Conservation (phyloP, 2,113 vertebrate species). For the Dipodomys merriami region DNA sequence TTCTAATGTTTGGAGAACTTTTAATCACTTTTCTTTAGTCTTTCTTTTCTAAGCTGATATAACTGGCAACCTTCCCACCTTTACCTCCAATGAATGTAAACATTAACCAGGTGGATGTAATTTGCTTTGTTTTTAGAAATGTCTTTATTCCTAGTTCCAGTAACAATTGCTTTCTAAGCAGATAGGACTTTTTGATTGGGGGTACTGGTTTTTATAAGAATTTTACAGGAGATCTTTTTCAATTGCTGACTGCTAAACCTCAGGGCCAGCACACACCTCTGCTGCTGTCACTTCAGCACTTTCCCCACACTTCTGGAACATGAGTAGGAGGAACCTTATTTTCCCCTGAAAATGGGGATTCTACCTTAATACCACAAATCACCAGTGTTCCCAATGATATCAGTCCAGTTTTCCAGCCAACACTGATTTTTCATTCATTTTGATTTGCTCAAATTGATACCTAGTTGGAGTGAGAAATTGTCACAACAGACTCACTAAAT, state of each 20-base stretch:
- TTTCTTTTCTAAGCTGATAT: conserved; percentile 51
- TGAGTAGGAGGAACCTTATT: neutral
- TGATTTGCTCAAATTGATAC: conserved; percentile 63
- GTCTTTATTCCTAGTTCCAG: conserved; percentile 60
- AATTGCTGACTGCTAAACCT: neutral
- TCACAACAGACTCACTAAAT: conserved; percentile 54
- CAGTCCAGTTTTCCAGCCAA: conserved; percentile 41
- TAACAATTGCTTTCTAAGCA: conserved; percentile 46
- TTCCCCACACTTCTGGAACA: neutral
- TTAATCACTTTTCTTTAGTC: conserved; percentile 29
- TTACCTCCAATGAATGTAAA: conserved; percentile 25
- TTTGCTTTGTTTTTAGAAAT: conserved; percentile 67
- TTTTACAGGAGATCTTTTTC: conserved; percentile 29
- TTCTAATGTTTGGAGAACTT: neutral
- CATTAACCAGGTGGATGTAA: conserved; percentile 42
- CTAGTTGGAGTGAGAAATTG: conserved; percentile 55
- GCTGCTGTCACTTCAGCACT: neutral
- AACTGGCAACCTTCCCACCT: conserved; percentile 3
- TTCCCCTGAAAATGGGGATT: conserved; percentile 30
- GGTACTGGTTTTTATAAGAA: conserved; percentile 34
- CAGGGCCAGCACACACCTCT: neutral
- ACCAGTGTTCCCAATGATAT: conserved; percentile 2
- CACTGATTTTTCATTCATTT: conserved; percentile 64
- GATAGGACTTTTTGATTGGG: conserved; percentile 44
- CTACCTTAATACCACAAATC: conserved; percentile 46